These are phyloP conservation scores for Drosophila picticornis DNA, from an alignment of 2,888 invertebrate species.

Conservation along the genomic window DNA sequence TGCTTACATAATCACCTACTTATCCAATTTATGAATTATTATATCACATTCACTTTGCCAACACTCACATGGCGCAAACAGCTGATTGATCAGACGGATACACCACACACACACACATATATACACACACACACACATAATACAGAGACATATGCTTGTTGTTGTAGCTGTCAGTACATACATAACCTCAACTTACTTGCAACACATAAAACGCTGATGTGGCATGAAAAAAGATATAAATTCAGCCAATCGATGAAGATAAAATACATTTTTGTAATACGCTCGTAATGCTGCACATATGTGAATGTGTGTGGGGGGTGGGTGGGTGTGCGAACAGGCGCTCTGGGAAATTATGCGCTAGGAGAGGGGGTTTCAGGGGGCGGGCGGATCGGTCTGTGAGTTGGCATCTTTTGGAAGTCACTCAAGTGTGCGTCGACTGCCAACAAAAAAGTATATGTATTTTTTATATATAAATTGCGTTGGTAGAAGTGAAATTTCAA, in stretches of 20 bases:
- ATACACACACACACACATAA: constrained; percentile 14
- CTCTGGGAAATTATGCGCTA: neutral
- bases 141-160: constrained; percentile 37
- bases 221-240: constrained; percentile 81
- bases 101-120: constrained; percentile 10
- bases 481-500: constrained; percentile 77
- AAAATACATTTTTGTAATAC: constrained; percentile 82
- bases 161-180: constrained; percentile 69
- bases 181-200: constrained; percentile 66
- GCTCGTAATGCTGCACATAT: constrained; percentile 55
- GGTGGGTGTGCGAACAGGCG: neutral
- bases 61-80: constrained; percentile 51
- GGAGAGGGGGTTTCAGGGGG: neutral
- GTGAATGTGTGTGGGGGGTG: neutral
- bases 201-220: constrained; percentile 72
- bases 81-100: constrained; percentile 59
- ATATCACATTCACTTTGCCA: constrained; percentile 28
- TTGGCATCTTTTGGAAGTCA: constrained; percentile 73
- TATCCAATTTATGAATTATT: constrained; percentile 37
- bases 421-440: constrained; percentile 68
- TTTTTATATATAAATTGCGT: constrained; percentile 39
- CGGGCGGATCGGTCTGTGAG: constrained; percentile 31
- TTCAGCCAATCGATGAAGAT: constrained; percentile 82
- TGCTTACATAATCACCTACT: constrained; percentile 18
- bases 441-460: constrained; percentile 35